These are phyloP conservation scores for Notarius quadriscutis DNA, from an alignment of 2,113 vertebrate genomes.

Conservation along the genomic window DNA sequence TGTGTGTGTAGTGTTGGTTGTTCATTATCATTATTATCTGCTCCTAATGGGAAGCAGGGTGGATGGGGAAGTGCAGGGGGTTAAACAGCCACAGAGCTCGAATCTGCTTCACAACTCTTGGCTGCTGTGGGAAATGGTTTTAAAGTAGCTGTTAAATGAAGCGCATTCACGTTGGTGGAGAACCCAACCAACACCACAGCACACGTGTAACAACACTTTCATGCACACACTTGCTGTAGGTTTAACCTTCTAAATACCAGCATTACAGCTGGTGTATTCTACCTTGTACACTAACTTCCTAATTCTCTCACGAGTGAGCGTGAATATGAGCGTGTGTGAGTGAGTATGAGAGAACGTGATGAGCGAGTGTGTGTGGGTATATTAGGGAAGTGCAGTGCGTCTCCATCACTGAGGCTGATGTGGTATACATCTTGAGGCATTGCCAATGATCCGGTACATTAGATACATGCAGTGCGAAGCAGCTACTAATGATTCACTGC, in stretches of 20 bases:
- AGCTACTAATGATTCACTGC: too few relatives aligned
- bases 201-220: slow-evolving; percentile 14
- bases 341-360: background rate
- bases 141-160: slow-evolving; percentile 72
- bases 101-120: slow-evolving; percentile 71
- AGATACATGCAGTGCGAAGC: too few relatives aligned
- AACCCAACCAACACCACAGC: slow-evolving; percentile 37
- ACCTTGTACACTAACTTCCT: background rate
- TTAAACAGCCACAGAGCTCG: slow-evolving; percentile 62
- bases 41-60: slow-evolving; percentile 43
- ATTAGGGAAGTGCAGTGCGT: too few relatives aligned
- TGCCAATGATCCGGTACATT: too few relatives aligned
- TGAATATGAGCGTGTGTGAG: background rate
- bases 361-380: too few relatives aligned
- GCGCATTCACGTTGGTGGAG: slow-evolving; percentile 60
- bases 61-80: slow-evolving; percentile 33
- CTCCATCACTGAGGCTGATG: too few relatives aligned
- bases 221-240: background rate
- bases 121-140: slow-evolving; percentile 68
- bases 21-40: slow-evolving; percentile 60
- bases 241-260: background rate
- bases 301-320: background rate
- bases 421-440: too few relatives aligned
- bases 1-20: slow-evolving; percentile 18
- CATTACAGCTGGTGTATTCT: background rate